Base-by-base conservation (phyloP, 2,113 vertebrate genomes). In the Oreotrochilus melanogaster region DNA sequence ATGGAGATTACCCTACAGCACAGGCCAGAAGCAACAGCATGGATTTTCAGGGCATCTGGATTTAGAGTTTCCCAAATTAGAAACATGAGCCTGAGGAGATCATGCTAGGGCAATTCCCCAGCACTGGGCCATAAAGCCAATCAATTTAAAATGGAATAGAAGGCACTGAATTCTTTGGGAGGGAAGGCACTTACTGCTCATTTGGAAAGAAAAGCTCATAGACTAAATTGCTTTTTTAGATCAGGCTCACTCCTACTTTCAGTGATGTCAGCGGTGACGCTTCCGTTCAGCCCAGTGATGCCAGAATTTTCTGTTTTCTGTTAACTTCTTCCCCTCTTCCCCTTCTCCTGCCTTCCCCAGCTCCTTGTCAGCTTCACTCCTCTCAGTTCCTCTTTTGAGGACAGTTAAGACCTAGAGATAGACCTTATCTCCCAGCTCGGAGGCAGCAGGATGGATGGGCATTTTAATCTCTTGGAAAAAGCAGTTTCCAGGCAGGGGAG, bases 11-110 rank as follows among this genome's bases (percentile, higher is more conserved):
- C 45, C 60, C 73, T 70, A 24, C 78, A 78, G 69, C 35, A 48
- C 24, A 8, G 2, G 2, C 85, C 73, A 71, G 47, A 89, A 97
- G 78, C 93, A 94, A 47, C 78, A 91, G 93, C 93, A 47, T 33
- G 92, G 93, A 90, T 96, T 96, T 97, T 62, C 86, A 93, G 76
- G 73, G 53, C 88, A 75, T 86, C 82, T 92, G 90, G 95, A 94
- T 93, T 96, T 95, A 95, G 75, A 91, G 88, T 69, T 65, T 75
- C 96, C 93, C 72, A 90, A 96, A 94, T 96, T 97, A 97, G 96
- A 93, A 97, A 92, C 86, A 75, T 10, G 56, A 96, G 78, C 88
- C 87, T 6, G 11, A 56, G 45, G 9, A 84, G 91, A 89, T 92
- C 89, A 83, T 22, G 78, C 85, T 65, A 86, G 88, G 89, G 94